Conservation (phyloP, 2,113 vertebrate species). For the Colossoma macropomum region DNA sequence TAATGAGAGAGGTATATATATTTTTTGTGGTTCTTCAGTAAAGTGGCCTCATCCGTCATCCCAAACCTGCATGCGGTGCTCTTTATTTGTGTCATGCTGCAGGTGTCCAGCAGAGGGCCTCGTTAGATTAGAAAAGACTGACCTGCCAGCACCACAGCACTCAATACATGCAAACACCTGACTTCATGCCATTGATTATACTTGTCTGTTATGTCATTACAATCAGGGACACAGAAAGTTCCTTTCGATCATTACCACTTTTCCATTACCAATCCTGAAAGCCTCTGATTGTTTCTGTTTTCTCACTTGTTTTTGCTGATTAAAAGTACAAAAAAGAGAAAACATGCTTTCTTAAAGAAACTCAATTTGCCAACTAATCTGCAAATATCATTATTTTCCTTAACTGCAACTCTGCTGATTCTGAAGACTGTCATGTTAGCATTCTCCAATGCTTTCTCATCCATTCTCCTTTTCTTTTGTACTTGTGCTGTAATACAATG, state of each 20-base stretch:
- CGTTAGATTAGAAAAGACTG: constrained; percentile 47
- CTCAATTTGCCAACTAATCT: no score
- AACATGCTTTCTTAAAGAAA: no score
- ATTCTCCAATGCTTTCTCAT: no score
- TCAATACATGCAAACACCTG: background rate
- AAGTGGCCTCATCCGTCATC: background rate
- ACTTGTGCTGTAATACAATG: no score
- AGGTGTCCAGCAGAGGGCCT: constrained; percentile 54
- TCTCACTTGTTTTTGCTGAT: background rate
- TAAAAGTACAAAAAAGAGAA: no score
- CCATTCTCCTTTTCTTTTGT: no score
- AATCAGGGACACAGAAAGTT: background rate
- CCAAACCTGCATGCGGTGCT: no score
- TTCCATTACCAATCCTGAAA: background rate
- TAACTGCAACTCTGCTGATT: no score
- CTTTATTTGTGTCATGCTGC: background rate
- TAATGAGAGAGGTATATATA: no score
- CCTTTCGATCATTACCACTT: background rate
- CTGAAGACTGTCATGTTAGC: no score
- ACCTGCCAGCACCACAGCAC: background rate
- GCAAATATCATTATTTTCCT: no score
- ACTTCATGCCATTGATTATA: background rate
- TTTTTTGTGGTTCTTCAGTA: no score
- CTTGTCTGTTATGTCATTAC: background rate
- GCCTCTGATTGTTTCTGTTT: background rate